Evolutionary conservation across 2,113 vertebrate species (phyloP), one percentile per base, ranked within the genome.

Genomic region (Laterallus jamaicensis): DNA sequence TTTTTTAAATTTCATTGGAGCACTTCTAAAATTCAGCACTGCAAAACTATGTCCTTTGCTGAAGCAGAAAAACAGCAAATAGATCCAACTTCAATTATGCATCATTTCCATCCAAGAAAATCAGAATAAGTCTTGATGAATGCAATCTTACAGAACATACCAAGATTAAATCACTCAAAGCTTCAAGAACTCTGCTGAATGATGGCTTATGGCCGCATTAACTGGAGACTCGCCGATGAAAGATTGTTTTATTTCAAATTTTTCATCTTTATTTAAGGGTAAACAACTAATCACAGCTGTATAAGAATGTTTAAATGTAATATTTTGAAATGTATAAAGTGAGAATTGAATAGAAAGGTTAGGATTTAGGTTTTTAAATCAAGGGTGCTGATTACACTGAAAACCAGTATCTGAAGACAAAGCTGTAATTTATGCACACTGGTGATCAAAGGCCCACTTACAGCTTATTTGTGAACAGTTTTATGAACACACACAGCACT

Each of bases 21-120:
- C 17, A 54, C 4, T 88, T 88, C 26, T 82, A 88, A 74, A n/a
- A 88, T 62, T 80, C 28, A 29, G 19, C 47, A 81, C 10, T 88
- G 42, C 29, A 80, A 75, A 94, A 73, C 3, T 26, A 60, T 0
- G 6, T 66, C 71, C 35, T 88, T 79, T 91, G 28, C 58, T 84
- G 69, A 89, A 89, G 37, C 14, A 89, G n/a, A 3, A 71, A 94
- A 87, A 79, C 11, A 86, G 42, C 19, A 86, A 70, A 87, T 44
- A 77, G 64, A 86, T 85, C 35, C 28, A 55, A 59, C 42, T 86
- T 86, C 76, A 94, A 78, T 83, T 91, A 83, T 39, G 26, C 50
- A 37, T 25, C 11, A n/a, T 92, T 95, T 83, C 86, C 32, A 25
- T 71, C 52, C 60, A 86, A 75, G 77, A 95, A 93, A 90, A 75